A percentile compares a stretch with the other conserved stretches of the same genome.
phyloP scores from a whole-genome alignment of 1,140 invertebrate species.

The Helicorthomorpha holstii region DNA sequence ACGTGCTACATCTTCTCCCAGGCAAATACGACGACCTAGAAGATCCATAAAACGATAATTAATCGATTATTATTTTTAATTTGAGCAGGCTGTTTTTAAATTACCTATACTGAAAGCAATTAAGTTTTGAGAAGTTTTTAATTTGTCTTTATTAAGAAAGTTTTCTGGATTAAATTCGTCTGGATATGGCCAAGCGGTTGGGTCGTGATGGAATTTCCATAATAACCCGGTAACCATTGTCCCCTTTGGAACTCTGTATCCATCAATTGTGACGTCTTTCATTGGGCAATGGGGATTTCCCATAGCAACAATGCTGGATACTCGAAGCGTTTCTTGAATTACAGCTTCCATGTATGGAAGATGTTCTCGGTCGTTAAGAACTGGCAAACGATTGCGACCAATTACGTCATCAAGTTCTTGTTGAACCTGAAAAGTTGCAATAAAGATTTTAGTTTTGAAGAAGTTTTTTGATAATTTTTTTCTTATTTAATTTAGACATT shows the following conservation, averaged over 20 bases:
- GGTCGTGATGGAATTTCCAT: constrained; percentile 73
- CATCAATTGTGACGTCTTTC: constrained; percentile 50
- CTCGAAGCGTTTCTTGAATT: constrained; percentile 24
- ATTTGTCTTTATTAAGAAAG: constrained; percentile 58
- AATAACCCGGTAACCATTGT: constrained; percentile 67
- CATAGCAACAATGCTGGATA: neutral
- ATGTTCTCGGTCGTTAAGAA: constrained; percentile 56
- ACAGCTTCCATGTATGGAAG: constrained; percentile 44
- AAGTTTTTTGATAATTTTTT: too few species aligned
- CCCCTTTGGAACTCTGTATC: constrained; percentile 61
- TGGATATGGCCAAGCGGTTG: constrained; percentile 68
- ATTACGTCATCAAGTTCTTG: constrained; percentile 69
- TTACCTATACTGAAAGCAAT: too few species aligned
- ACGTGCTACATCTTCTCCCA: neutral
- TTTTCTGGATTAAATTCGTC: constrained; percentile 62
- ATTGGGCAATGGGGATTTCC: neutral
- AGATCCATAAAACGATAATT: too few species aligned
- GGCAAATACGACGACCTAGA: neutral
- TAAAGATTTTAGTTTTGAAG: too few species aligned
- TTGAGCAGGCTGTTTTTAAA: too few species aligned
- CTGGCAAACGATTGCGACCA: constrained; percentile 55
- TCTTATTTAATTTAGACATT: too few species aligned
- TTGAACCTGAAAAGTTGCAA: constrained; percentile 37
- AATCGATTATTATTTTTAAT: too few species aligned
- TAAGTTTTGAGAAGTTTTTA: too few species aligned